Conservation (phyloP, 1,140 invertebrate species). For the Araneus ventricosus region DNA sequence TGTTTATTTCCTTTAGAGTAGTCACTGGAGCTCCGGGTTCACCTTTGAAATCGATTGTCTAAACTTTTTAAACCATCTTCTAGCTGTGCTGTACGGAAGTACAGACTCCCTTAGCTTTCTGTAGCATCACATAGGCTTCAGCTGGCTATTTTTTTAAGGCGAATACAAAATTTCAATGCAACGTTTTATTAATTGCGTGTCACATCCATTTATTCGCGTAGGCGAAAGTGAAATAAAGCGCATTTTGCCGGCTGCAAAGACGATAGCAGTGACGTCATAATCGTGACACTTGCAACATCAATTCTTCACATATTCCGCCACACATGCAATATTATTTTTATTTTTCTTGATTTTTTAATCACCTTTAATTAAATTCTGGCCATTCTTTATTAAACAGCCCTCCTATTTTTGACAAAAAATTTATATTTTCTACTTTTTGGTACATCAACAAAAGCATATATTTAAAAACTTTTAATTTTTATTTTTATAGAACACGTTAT, state of each 20-base stretch:
- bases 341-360: neutral
- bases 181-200: neutral
- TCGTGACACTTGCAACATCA: neutral
- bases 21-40: too few species aligned
- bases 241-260: neutral
- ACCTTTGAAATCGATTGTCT: neutral
- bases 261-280: neutral
- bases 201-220: neutral
- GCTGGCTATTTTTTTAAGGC: neutral
- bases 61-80: neutral
- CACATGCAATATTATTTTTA: neutral
- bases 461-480: too few species aligned
- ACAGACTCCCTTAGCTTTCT: neutral
- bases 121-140: neutral
- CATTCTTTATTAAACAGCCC: neutral
- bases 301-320: neutral
- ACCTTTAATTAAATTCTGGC: neutral
- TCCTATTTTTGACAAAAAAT: neutral
- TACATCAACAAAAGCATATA: too few species aligned
- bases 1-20: neutral
- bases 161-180: neutral
- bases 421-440: too few species aligned
- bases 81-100: neutral
- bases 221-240: neutral
- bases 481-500: too few species aligned